Evolutionary conservation across 2,113 vertebrate species (phyloP).

Genomic region (Mus spicilegus): DNA sequence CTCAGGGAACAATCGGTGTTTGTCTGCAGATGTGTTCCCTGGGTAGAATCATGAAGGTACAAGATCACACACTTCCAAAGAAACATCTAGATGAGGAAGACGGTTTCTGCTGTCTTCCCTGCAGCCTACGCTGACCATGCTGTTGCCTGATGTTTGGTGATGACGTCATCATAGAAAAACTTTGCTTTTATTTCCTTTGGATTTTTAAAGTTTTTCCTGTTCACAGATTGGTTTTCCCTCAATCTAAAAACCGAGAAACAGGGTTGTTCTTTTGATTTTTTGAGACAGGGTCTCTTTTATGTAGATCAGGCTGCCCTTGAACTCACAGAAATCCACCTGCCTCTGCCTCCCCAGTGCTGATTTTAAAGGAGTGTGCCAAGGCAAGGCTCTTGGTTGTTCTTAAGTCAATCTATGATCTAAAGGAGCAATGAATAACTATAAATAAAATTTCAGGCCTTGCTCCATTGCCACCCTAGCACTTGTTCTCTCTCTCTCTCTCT

Average conservation of each 20-base stretch:
- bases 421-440: not conserved
- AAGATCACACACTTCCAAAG: conserved; percentile 39
- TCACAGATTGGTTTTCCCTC: conserved; percentile 10
- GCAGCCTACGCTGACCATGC: not conserved
- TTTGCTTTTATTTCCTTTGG: conserved; percentile 24
- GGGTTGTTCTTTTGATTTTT: not conserved
- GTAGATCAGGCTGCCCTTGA: not conserved
- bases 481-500: too few relatives aligned
- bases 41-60: not conserved
- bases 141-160: not conserved
- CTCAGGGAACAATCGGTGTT: not conserved
- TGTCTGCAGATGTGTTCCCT: not conserved
- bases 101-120: conserved; percentile 17
- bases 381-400: not conserved
- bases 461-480: too few relatives aligned
- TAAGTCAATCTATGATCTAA: not conserved
- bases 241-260: not conserved
- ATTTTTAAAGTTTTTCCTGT: not conserved
- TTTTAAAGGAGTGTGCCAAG: not conserved
- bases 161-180: conserved; percentile 17
- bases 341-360: not conserved
- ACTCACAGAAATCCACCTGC: not conserved
- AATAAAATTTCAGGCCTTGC: not conserved
- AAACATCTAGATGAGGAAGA: not conserved
- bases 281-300: not conserved